These are phyloP conservation scores for Euplagia quadripunctaria DNA, from an alignment of 2,888 invertebrate species.

Conservation along the genomic window DNA sequence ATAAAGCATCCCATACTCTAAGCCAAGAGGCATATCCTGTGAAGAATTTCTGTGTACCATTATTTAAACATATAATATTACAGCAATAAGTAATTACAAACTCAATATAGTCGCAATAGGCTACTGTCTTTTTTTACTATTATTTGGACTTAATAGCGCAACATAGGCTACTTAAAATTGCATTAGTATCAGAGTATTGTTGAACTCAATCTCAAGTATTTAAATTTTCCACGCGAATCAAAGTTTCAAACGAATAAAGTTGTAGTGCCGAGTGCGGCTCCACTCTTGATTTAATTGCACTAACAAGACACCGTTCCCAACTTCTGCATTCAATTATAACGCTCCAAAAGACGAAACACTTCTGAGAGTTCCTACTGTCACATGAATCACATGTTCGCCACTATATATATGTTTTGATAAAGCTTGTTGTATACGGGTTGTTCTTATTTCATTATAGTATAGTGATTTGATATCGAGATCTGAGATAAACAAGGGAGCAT, in stretches of 20 bases:
- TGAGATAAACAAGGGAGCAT: neutral
- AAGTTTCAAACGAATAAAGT: constrained; percentile 61
- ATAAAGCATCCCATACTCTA: constrained; percentile 56
- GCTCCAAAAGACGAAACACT: constrained; percentile 56
- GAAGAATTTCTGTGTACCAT: constrained; percentile 43
- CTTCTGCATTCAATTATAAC: constrained; percentile 69
- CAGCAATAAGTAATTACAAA: neutral
- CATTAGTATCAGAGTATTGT: constrained; percentile 11
- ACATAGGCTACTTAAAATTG: constrained; percentile 12
- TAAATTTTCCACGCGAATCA: constrained; percentile 41
- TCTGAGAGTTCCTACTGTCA: constrained; percentile 41
- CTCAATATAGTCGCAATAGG: neutral
- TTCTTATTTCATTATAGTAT: neutral
- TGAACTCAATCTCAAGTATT: constrained; percentile 21
- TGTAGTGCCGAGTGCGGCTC: constrained; percentile 49
- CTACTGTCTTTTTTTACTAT: neutral
- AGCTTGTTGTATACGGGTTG: constrained; percentile 9
- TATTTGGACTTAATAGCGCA: neutral
- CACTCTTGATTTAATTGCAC: constrained; percentile 69
- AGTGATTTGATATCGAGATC: neutral
- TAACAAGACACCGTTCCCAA: constrained; percentile 68
- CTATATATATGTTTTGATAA: constrained; percentile 26
- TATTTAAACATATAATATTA: neutral
- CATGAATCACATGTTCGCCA: constrained; percentile 39
- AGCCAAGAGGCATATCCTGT: constrained; percentile 56